These are phyloP conservation scores for Potamilus streckersoni DNA, from an alignment of 1,140 invertebrate species.

Conservation along the genomic window DNA sequence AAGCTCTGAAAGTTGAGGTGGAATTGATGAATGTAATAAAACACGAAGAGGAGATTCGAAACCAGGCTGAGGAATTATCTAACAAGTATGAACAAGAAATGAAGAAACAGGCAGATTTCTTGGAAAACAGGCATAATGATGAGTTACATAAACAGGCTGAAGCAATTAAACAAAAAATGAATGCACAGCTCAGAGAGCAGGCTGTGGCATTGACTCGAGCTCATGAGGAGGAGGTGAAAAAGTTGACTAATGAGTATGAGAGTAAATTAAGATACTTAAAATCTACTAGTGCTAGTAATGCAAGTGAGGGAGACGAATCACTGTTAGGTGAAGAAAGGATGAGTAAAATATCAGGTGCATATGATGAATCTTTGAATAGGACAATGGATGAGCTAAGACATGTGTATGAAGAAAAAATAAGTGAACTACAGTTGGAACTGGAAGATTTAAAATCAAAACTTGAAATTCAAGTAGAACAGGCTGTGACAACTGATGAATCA, in stretches of 20 bases:
- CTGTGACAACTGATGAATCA: conserved; percentile 10
- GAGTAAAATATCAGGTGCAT: conserved; percentile 19
- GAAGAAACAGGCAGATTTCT: conserved; percentile 31
- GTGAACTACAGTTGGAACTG: conserved; percentile 24
- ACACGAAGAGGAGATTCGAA: conserved; percentile 26
- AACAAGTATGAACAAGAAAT: conserved; percentile 31
- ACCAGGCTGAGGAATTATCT: conserved; percentile 28
- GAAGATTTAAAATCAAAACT: conserved; percentile 9
- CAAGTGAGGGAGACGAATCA: conserved; percentile 11
- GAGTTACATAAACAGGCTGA: conserved; percentile 30
- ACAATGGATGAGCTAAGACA: conserved; percentile 15
- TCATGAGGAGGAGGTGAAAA: conserved; percentile 24
- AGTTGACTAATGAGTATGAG: conserved; percentile 24
- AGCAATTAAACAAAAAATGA: conserved; percentile 15
- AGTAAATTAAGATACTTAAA: neutral
- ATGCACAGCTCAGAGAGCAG: conserved; percentile 22
- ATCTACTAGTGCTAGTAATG: conserved; percentile 6
- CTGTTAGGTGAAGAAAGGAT: conserved; percentile 16
- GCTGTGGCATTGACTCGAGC: conserved; percentile 17
- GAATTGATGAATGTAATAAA: conserved; percentile 25
- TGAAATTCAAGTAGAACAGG: conserved; percentile 10
- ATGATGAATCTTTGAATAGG: conserved; percentile 17
- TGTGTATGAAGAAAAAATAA: conserved; percentile 37
- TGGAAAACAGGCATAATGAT: conserved; percentile 36
- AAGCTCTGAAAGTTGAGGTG: conserved; percentile 35